Evolutionary conservation across 2,888 invertebrate species (phyloP).

Genomic region (Adela reaumurella): DNA sequence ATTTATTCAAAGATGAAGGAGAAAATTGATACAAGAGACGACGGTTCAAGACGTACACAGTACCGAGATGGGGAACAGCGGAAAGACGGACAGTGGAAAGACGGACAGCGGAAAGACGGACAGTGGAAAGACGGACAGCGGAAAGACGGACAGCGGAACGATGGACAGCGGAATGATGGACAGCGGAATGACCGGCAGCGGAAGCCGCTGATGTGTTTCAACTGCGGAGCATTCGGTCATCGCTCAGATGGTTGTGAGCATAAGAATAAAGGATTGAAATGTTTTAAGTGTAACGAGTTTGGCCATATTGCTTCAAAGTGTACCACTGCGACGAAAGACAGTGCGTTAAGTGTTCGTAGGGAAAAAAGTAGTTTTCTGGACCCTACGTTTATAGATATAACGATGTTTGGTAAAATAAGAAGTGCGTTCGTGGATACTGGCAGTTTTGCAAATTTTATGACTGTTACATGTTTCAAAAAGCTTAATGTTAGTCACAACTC

Average conservation of each 20-base stretch:
- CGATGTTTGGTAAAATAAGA: not conserved
- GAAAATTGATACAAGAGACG: not conserved
- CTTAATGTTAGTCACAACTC: not conserved
- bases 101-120: not conserved
- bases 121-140: not conserved
- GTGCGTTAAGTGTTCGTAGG: not conserved
- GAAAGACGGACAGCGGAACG: not conserved
- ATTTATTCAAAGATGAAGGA: not conserved
- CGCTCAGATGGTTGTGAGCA: not conserved
- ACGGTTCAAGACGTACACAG: not conserved
- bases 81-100: not conserved
- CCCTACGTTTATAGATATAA: not conserved
- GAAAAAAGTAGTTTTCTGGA: not conserved
- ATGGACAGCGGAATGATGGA: too few relatives aligned
- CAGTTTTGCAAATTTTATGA: not conserved
- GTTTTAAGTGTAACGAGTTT: not conserved
- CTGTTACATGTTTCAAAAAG: not conserved
- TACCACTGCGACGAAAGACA: not conserved
- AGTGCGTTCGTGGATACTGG: not conserved
- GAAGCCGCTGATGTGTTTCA: not conserved
- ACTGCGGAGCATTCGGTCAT: not conserved
- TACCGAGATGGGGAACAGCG: not conserved
- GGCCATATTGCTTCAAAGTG: not conserved
- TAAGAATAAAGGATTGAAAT: not conserved
- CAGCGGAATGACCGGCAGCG: not conserved